These are phyloP conservation scores for Oxyteleia sp. DNA, from an alignment of 2,888 invertebrate species.

Conservation along the genomic window DNA sequence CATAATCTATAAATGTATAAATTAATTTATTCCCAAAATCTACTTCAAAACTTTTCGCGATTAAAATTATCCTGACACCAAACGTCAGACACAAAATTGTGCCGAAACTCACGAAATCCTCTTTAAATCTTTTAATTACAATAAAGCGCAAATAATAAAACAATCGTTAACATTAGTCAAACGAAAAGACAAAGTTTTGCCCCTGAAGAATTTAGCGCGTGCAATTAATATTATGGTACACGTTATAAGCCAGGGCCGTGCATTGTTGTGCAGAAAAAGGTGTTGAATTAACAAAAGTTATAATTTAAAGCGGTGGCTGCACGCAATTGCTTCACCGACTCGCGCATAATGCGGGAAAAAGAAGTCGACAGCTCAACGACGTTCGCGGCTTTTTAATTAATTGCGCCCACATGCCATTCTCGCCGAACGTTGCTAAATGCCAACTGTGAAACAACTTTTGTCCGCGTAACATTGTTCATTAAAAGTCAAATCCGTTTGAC, in stretches of 20 bases:
- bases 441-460: constrained; percentile 40
- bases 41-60: not conserved
- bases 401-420: constrained; percentile 38
- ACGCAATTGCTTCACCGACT: constrained; percentile 12
- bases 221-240: constrained; percentile 54
- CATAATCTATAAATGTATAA: too few species aligned
- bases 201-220: constrained; percentile 29
- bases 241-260: constrained; percentile 22
- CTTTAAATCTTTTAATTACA: constrained; percentile 38
- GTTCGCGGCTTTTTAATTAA: constrained; percentile 54
- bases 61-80: not conserved
- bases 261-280: constrained; percentile 26
- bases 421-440: constrained; percentile 16
- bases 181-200: constrained; percentile 22
- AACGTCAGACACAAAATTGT: not conserved
- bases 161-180: constrained; percentile 25
- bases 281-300: constrained; percentile 62
- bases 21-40: not conserved
- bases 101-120: not conserved
- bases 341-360: constrained; percentile 19
- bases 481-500: constrained; percentile 54
- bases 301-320: constrained; percentile 48
- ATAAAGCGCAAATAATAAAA: constrained; percentile 33
- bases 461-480: constrained; percentile 46
- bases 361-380: constrained; percentile 9